phyloP scores from a whole-genome alignment of 2,113 vertebrate species.

The Ptilorrhoa leucosticta region DNA sequence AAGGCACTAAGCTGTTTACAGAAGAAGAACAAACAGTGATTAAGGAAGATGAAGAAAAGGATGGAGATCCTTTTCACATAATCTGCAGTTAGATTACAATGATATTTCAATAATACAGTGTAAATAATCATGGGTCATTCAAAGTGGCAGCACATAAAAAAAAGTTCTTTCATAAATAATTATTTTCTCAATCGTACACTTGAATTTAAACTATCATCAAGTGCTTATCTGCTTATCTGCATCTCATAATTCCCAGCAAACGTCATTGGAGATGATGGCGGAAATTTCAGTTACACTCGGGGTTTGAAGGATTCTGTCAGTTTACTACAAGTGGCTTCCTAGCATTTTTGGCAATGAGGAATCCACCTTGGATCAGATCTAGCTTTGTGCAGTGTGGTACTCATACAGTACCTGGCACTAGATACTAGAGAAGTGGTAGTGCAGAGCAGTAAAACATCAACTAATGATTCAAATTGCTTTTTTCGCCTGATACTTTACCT shows the following conservation, averaged over 20 bases:
- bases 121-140: slow-evolving; percentile 58
- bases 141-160: slow-evolving; percentile 5
- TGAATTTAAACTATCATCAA: background rate
- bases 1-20: slow-evolving; percentile 78
- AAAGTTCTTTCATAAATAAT: background rate
- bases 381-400: background rate
- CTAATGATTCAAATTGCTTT: background rate
- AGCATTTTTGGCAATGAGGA: background rate
- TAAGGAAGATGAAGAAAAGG: slow-evolving; percentile 87
- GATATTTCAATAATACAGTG: slow-evolving; percentile 4
- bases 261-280: background rate
- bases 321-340: background rate
- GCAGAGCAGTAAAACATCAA: background rate
- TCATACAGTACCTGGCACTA: background rate
- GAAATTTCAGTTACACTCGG: background rate
- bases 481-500: background rate
- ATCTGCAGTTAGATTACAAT: slow-evolving; percentile 47
- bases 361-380: background rate
- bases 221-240: background rate
- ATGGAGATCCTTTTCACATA: slow-evolving; percentile 71
- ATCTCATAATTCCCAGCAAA: background rate
- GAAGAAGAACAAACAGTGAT: slow-evolving; percentile 77
- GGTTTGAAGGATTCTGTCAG: background rate
- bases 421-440: background rate
- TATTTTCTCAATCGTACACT: background rate